Base-by-base conservation (phyloP, 2,797 vertebrate genomes). In the Bradypodion ventrale region DNA sequence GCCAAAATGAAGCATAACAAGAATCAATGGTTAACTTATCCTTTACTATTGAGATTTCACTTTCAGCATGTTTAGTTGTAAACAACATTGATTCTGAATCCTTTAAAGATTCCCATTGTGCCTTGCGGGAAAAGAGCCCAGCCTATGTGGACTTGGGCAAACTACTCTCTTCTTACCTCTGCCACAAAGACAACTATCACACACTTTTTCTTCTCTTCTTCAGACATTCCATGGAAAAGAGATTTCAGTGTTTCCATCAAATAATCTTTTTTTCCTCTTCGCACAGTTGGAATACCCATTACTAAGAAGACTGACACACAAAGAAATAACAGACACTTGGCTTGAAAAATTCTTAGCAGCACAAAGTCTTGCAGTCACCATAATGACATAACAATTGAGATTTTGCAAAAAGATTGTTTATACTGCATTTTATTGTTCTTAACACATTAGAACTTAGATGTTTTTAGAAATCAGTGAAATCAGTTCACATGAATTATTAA, bases 91-190 rank as follows among this genome's bases (percentile, higher is more conserved):
- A n/a, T n/a, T n/a, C n/a, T n/a, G n/a, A n/a, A n/a, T n/a, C n/a
- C n/a, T n/a, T n/a, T n/a, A n/a, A n/a, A n/a, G n/a, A n/a, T n/a
- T n/a, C n/a, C n/a, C n/a, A n/a, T n/a, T n/a, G n/a, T n/a, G n/a
- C n/a, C n/a, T n/a, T n/a, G n/a, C n/a, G n/a, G n/a, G n/a, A n/a
- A n/a, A n/a, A n/a, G n/a, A n/a, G n/a, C n/a, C n/a, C n/a, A n/a
- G n/a, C n/a, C n/a, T n/a, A n/a, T n/a, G n/a, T n/a, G n/a, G n/a
- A n/a, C n/a, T n/a, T n/a, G n/a, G n/a, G n/a, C n/a, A n/a, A n/a
- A n/a, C n/a, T n/a, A n/a, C n/a, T n/a, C n/a, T n/a, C n/a, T n/a
- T 60, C 93, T 29, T 85, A 99, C 98, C 95, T 99, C 98, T 5
- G 97, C 97, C 25, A 99, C 86, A 42, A 97, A 96, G 91, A 98